Conservation (phyloP, 2,113 vertebrate species). For the Lophochroa leadbeateri region DNA sequence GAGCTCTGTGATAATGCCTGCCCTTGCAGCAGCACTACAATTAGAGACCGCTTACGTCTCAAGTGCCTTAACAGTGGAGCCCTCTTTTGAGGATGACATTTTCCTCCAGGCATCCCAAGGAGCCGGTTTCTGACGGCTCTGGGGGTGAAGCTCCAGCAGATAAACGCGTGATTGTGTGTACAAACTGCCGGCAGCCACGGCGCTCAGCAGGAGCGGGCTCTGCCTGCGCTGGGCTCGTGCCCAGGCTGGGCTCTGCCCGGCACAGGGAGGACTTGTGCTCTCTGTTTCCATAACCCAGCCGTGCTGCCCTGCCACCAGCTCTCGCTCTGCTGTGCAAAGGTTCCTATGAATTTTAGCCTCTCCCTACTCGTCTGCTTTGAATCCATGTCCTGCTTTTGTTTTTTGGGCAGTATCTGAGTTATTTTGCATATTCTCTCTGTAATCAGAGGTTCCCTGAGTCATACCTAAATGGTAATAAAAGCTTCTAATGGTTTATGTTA, state of each 20-base stretch:
- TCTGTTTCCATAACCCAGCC: background rate
- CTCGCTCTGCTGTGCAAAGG: fast-evolving
- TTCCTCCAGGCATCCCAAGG: slow-evolving; percentile 39
- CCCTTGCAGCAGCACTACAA: background rate
- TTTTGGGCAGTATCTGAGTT: background rate
- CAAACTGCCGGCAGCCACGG: background rate
- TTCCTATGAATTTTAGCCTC: background rate
- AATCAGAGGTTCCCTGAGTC: slow-evolving; percentile 22
- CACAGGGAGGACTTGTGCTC: slow-evolving; percentile 11
- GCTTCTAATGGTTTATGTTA: slow-evolving; percentile 62
- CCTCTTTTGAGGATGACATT: slow-evolving; percentile 51
- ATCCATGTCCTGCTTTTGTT: background rate
- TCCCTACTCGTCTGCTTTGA: background rate
- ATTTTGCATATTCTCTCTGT: background rate
- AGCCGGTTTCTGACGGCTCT: slow-evolving; percentile 27
- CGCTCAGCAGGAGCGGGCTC: background rate
- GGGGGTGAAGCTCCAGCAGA: background rate
- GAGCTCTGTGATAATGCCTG: background rate
- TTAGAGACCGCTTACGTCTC: background rate
- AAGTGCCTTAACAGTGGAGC: slow-evolving; percentile 27
- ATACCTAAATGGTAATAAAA: slow-evolving; percentile 61
- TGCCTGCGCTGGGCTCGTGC: background rate
- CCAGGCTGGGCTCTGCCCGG: background rate
- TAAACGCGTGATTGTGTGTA: slow-evolving; percentile 52
- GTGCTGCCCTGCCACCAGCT: background rate